phyloP scores from a whole-genome alignment of 2,888 invertebrate genomes.

The Cetonia aurata region DNA sequence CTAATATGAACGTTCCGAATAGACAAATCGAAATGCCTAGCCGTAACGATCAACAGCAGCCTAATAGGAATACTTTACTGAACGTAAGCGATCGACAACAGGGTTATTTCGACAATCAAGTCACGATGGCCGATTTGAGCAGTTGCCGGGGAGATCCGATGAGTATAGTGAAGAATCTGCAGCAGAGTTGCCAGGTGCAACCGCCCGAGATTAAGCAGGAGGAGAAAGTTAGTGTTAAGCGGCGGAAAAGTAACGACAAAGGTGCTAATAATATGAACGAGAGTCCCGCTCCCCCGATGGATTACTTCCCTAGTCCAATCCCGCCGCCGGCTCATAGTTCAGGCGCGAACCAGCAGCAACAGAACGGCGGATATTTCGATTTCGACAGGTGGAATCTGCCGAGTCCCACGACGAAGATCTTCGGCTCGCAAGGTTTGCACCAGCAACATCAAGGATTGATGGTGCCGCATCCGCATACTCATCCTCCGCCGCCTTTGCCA shows the following conservation, averaged over 20 bases:
- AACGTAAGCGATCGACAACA: conserved; percentile 72
- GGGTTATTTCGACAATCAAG: conserved; percentile 75
- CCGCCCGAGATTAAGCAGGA: conserved; percentile 64
- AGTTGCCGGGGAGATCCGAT: conserved; percentile 82
- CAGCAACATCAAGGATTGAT: conserved; percentile 69
- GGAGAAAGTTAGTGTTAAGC: conserved; percentile 62
- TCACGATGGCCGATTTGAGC: conserved; percentile 78
- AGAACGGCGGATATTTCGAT: conserved; percentile 82
- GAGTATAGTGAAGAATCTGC: conserved; percentile 80
- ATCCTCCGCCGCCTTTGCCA: conserved; percentile 75
- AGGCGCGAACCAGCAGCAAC: conserved; percentile 64
- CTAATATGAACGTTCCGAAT: conserved; percentile 60
- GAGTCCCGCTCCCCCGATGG: conserved; percentile 69
- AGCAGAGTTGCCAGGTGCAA: conserved; percentile 59
- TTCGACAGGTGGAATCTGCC: conserved; percentile 86
- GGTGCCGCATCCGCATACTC: conserved; percentile 75
- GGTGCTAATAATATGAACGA: conserved; percentile 70
- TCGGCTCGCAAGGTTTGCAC: conserved; percentile 68
- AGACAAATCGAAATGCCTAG: conserved; percentile 55
- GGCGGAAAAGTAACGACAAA: conserved; percentile 74
- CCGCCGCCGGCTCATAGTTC: conserved; percentile 82
- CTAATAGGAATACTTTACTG: conserved; percentile 67
- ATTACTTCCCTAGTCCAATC: conserved; percentile 69
- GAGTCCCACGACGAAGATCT: conserved; percentile 77
- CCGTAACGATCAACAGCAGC: conserved; percentile 53